Evolutionary conservation across 2,797 vertebrate genomes (phyloP).

Genomic region (Argya squamiceps): DNA sequence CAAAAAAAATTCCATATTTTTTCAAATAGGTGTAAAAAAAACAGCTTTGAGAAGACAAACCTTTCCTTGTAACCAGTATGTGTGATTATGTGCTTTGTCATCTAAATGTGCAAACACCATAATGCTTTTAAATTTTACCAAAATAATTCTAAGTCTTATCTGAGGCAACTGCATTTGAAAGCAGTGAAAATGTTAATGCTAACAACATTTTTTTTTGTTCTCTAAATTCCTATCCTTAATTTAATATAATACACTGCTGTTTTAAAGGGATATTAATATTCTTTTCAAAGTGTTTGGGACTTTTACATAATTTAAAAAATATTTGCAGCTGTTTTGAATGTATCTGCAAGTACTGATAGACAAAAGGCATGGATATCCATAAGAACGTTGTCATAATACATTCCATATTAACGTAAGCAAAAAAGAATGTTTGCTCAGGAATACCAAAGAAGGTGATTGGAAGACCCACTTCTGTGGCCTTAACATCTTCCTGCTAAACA

Average conservation of each 20-base stretch:
- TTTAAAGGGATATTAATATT: slow-evolving; percentile 70
- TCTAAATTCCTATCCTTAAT: slow-evolving; percentile 61
- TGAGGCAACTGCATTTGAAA: not conserved
- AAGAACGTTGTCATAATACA: slow-evolving; percentile 72
- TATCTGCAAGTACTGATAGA: slow-evolving; percentile 70
- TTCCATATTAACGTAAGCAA: slow-evolving; percentile 73
- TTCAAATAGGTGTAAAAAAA: not conserved
- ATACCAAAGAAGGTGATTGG: slow-evolving; percentile 70
- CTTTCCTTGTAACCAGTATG: not conserved
- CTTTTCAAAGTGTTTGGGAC: slow-evolving; percentile 71
- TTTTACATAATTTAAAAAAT: slow-evolving; percentile 77
- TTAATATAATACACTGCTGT: slow-evolving; percentile 62
- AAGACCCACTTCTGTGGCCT: slow-evolving; percentile 47
- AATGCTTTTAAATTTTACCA: not conserved
- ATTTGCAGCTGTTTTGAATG: slow-evolving; percentile 75
- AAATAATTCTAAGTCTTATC: slow-evolving; percentile 41
- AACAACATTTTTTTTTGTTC: slow-evolving; percentile 48
- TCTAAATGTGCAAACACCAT: slow-evolving; percentile 47
- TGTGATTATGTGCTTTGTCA: not conserved
- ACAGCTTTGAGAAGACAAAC: not conserved
- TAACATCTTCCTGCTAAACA: slow-evolving; percentile 47
- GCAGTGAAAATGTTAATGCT: slow-evolving; percentile 41
- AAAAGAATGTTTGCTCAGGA: slow-evolving; percentile 71
- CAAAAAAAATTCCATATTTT: not conserved
- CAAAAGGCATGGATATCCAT: slow-evolving; percentile 69